Conservation (phyloP, 2,113 vertebrate genomes). For the Paedocypris sp. region DNA sequence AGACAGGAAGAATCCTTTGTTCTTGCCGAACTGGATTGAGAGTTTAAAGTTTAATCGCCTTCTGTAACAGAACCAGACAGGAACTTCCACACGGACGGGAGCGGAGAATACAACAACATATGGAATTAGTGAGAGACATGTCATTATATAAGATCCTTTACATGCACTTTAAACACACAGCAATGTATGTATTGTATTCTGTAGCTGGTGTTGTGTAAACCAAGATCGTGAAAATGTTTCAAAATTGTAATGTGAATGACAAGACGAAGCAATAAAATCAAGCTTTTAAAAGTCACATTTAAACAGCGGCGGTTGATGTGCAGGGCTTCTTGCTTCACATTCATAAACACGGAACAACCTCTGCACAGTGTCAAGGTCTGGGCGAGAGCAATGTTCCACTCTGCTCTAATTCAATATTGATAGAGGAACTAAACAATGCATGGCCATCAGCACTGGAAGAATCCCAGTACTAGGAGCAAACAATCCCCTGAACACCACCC, state of each 20-base stretch:
- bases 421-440: constrained; percentile 24
- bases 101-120: no score
- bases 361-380: constrained; percentile 12
- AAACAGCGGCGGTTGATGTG: not conserved
- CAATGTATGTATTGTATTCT: no score
- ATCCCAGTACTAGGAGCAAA: constrained; percentile 11
- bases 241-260: no score
- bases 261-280: not conserved
- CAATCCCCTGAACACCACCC: not conserved
- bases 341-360: not conserved
- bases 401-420: constrained; percentile 33
- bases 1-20: constrained; percentile 17
- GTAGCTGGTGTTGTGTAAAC: no score
- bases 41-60: constrained; percentile 31
- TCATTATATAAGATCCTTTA: no score
- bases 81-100: no score
- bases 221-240: no score
- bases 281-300: not conserved
- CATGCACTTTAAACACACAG: no score
- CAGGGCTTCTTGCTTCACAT: not conserved
- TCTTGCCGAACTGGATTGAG: constrained; percentile 20
- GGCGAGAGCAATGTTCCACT: constrained; percentile 6
- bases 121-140: no score
- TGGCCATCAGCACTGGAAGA: constrained; percentile 2
- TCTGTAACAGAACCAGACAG: not conserved